Evolutionary conservation across 2,113 vertebrate genomes (phyloP), one percentile per base, ranked within the genome.

Genomic region (Paracanthobrama guichenoti): DNA sequence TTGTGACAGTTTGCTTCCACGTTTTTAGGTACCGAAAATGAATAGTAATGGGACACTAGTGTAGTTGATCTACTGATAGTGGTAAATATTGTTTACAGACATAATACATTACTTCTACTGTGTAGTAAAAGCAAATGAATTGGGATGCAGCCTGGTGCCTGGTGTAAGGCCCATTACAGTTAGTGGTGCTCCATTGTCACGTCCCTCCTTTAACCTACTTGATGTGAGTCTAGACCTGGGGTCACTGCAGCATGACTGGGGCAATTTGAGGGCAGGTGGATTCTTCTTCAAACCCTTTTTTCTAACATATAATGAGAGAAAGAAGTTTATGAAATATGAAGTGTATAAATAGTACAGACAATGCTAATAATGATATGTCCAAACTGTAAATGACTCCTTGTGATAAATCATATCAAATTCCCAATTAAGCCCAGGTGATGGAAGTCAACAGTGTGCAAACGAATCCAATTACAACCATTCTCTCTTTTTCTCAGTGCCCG

Each of bases 331-430:
- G 88, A 89, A 89, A 88, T 82, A 86, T 66, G 24, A 82, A 91
- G 90, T 90, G 85, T 89, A 88, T 85, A 92, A 86, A 89, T 89
- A 92, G 92, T 91, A 86, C 87, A 80, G 82, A 90, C 87, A 90
- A 91, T 91, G 92, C 91, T 92, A 88, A 89, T 74, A 85, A 59
- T 71, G 84, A 82, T 67, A 76, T 26, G 66, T 87, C 82, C 1
- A 84, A 80, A 90, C 86, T 90, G 91, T 92, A 93, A 94, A 94
- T 94, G 92, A 94, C 94, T 94, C 92, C 90, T 89, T 93, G 92
- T 94, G 93, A 95, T 93, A 92, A 91, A 89, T 89, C 91, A 91
- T 94, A 94, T 94, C 93, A 93, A 95, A 95, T 94, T 94, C 95
- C 93, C 92, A 93, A 92, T 90, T 93, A 91, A 93, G 92, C 92